Conservation (phyloP, 2,797 vertebrate species). For the Thaleichthys pacificus region DNA sequence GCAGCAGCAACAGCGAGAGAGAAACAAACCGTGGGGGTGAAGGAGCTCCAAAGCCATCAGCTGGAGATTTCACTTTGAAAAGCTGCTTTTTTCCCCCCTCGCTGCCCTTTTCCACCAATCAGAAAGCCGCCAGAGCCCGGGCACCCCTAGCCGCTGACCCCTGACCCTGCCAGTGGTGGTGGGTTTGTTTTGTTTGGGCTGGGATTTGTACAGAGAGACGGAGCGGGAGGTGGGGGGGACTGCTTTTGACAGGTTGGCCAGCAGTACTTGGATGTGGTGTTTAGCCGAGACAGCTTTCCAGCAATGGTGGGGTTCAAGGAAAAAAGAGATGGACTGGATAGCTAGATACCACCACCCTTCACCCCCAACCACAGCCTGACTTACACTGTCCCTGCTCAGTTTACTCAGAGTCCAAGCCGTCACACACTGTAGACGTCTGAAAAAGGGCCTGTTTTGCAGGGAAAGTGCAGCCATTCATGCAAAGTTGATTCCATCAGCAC, state of each 20-base stretch:
- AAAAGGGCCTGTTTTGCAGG: slow-evolving; percentile 81
- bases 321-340: background rate
- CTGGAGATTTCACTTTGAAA: slow-evolving; percentile 81
- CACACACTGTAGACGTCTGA: slow-evolving; percentile 79
- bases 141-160: slow-evolving; percentile 72
- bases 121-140: slow-evolving; percentile 65
- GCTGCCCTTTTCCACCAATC: slow-evolving; percentile 75
- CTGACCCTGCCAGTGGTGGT: slow-evolving; percentile 71
- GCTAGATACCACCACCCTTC: slow-evolving; percentile 14
- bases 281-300: slow-evolving; percentile 64
- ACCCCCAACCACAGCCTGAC: background rate
- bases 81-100: slow-evolving; percentile 60
- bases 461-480: slow-evolving; percentile 76
- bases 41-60: slow-evolving; percentile 75
- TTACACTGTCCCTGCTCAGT: background rate
- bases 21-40: slow-evolving; percentile 70
- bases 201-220: slow-evolving; percentile 44
- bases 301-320: background rate
- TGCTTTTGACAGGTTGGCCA: slow-evolving; percentile 75
- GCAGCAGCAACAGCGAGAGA: slow-evolving; percentile 75
- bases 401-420: slow-evolving; percentile 37
- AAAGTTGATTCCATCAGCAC: slow-evolving; percentile 90
- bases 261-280: slow-evolving; percentile 72
- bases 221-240: slow-evolving; percentile 37
- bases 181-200: slow-evolving; percentile 72